Percentiles rank a stretch among this genome's conserved stretches.
These are phyloP conservation scores for Agapetus fuscipes DNA, from an alignment of 2,888 invertebrate species.

Conservation along the genomic window DNA sequence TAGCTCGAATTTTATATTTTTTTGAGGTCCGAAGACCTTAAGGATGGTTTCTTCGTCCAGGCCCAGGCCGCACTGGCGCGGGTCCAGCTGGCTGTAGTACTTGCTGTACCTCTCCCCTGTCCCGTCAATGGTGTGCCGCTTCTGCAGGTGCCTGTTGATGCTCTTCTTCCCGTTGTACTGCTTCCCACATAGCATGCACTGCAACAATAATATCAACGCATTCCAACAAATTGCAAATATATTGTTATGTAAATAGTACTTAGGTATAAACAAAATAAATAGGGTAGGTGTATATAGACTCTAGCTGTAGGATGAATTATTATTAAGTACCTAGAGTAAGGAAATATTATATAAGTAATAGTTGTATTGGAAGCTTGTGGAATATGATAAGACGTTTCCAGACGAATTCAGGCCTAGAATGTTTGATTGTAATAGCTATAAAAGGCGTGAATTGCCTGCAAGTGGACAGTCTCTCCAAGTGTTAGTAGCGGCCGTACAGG, in stretches of 20 bases:
- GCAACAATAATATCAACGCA: slow-evolving; percentile 24
- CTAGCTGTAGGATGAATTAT: too few species aligned
- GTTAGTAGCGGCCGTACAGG: too few species aligned
- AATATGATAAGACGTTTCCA: too few species aligned
- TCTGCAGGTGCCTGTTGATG: slow-evolving; percentile 38
- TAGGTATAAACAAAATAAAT: too few species aligned
- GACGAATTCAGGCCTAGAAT: not conserved
- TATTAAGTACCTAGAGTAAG: too few species aligned
- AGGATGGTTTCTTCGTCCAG: slow-evolving; percentile 35
- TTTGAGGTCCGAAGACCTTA: slow-evolving; percentile 35
- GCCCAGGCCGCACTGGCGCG: slow-evolving; percentile 34
- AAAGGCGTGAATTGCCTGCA: too few species aligned
- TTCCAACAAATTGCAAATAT: not conserved
- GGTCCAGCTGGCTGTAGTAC: slow-evolving; percentile 33
- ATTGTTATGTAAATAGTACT: too few species aligned
- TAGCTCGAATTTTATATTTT: slow-evolving; percentile 23
- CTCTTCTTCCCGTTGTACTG: slow-evolving; percentile 38
- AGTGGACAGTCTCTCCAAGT: too few species aligned
- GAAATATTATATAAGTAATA: too few species aligned
- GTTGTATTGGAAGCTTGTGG: too few species aligned
- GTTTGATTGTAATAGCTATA: too few species aligned
- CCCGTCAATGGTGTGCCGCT: slow-evolving; percentile 33
- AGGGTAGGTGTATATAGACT: too few species aligned
- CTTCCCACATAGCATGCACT: slow-evolving; percentile 45
- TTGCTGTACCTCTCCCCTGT: slow-evolving; percentile 28